Evolutionary conservation across 2,797 vertebrate species (phyloP), one percentile per base, ranked within the genome.

Genomic region (Chiloscyllium punctatum): DNA sequence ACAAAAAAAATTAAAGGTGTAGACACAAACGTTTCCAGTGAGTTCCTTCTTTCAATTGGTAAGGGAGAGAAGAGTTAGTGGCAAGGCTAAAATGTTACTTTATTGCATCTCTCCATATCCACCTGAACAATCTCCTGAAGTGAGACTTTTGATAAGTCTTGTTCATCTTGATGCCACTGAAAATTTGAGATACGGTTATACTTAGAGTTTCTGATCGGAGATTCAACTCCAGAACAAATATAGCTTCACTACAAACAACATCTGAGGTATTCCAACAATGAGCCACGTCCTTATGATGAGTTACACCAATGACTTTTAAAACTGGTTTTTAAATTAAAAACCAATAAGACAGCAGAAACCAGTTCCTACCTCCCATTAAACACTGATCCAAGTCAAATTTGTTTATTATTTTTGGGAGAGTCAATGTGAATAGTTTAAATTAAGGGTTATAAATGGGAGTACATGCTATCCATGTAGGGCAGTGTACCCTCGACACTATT

Each of bases 241-340:
- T 30, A 27, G 30, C 94, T 48, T 95, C 62, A 92, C 37, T 77
- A 25, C 21, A 72, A 51, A 77, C 51, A 57, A 77, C 33, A 9
- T 30, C 48, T 23, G 77, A 95, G 16, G 8, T 53, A 53, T 77
- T 72, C 69, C 71, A 95, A 71, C 68, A 72, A 72, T 53, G 30
- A 33, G 25, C 30, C 48, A 57, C 16, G 51, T 72, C 48, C 77
- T 95, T 69, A 33, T 77, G 71, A 53, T 68, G 13, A 21, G 53
- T 66, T 66, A 91, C 66, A 18, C 7, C 21, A 74, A 53, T 77
- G 0, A 18, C 0, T 57, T 95, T 77, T 3, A 8, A 77, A 95
- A 77, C 74, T 74, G n/a, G 33, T 94, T 33, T 53, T 94, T 33
- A 74, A 94, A 33, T 94, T 74, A 16, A 72, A 94, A 74, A 74